Evolutionary conservation across 2,888 invertebrate species (phyloP), one percentile per base, ranked within the genome.

Genomic region (Mimumesa dahlbomi): DNA sequence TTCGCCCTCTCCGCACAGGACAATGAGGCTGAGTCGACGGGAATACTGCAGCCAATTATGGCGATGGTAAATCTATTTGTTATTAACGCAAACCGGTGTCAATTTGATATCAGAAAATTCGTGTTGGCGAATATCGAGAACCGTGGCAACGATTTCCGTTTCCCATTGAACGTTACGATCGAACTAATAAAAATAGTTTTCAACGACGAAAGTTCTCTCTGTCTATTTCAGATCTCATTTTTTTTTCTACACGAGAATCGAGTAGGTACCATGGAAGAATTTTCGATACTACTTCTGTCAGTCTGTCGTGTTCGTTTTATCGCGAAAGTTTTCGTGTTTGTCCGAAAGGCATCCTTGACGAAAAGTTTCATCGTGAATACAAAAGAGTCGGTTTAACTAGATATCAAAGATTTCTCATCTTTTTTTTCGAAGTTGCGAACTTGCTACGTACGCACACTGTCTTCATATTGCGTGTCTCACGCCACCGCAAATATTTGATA

Each of bases 1-100:
- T 74, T 87, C 14, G 79, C 82, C 43, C 74, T 88, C 13, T 79
- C 79, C 34, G 82, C 85, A 52, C 77, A 85, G 52, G 79, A 84
- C 52, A 56, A 78, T 53, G 58, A 49, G 5, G 7, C 25, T 7
- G 49, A 40, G 22, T 16, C 50, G n/a, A 11, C 25, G 6, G 21
- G 52, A 18, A 21, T 49, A 49, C 14, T 50, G 42, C 58, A 54
- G 19, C 43, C 46, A 29, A 43, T 68, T 49, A 22, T 50, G 22
- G 45, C 36, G 31, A 68, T 46, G 75, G 75, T 78, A 75, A 77
- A 48, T 29, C 14, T 29, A 29, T 58, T 56, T 52, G 16, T 22
- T 46, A 14, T 5, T 31, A 6, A n/a, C 34, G 34, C 3, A n/a
- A 11, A n/a, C 29, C 9, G 6, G 34, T 7, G n/a, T 34, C n/a